phyloP scores from a whole-genome alignment of 2,888 invertebrate species.

The Lingula anatina region DNA sequence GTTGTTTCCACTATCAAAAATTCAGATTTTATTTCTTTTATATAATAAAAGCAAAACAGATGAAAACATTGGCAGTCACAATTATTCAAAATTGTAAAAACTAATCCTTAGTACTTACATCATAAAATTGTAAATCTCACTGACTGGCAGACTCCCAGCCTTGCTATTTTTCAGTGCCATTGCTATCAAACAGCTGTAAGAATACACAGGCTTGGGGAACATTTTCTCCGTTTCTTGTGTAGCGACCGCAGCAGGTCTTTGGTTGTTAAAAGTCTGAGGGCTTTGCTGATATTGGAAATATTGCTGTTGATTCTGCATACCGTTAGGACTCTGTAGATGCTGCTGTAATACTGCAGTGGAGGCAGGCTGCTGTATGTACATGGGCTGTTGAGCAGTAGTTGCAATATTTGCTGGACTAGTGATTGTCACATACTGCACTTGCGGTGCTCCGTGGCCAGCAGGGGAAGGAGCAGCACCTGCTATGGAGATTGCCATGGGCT shows the following conservation, averaged over 20 bases:
- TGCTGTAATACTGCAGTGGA: background rate
- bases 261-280: slow-evolving; percentile 10
- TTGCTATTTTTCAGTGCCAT: slow-evolving; percentile 95
- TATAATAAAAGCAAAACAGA: too few relatives aligned
- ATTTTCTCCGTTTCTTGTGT: slow-evolving; percentile 22
- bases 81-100: too few relatives aligned
- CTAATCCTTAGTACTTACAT: slow-evolving; percentile 82
- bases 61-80: too few relatives aligned
- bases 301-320: too few relatives aligned
- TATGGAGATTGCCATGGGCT: background rate
- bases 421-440: background rate
- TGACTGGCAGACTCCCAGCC: slow-evolving; percentile 90
- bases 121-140: slow-evolving; percentile 98
- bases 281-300: background rate
- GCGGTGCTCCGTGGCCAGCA: too few relatives aligned
- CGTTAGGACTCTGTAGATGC: background rate
- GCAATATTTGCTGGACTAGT: background rate
- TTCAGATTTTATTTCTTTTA: too few relatives aligned
- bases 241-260: slow-evolving; percentile 2
- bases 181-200: slow-evolving; percentile 95
- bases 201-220: slow-evolving; percentile 94
- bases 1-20: too few relatives aligned
- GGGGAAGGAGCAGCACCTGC: background rate
- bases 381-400: background rate
- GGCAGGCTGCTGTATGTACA: background rate